Evolutionary conservation across 1,140 invertebrate genomes (phyloP).

Genomic region (Riptortus pedestris): DNA sequence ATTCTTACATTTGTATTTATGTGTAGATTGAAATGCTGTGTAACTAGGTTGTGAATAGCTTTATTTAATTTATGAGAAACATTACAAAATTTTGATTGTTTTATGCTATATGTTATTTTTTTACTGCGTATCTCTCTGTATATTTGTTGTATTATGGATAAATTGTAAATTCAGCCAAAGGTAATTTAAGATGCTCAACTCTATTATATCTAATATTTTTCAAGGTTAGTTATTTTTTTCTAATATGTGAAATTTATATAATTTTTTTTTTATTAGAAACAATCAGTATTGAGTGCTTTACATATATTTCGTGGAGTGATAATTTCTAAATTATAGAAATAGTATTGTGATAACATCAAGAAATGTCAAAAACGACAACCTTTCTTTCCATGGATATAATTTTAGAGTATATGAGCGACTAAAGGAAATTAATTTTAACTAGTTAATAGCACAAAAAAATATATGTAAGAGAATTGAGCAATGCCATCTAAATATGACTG

Average conservation of each 20-base stretch:
- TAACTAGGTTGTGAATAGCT: background rate
- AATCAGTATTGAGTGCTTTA: background rate
- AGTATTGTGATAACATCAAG: background rate
- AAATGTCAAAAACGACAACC: background rate
- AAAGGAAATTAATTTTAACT: background rate
- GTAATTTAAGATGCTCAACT: slow-evolving; percentile 6
- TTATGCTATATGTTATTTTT: background rate
- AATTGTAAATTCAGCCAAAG: slow-evolving; percentile 1
- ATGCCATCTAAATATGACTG: background rate
- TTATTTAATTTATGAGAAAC: background rate
- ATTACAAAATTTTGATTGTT: background rate
- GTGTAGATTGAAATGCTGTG: background rate
- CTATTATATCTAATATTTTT: background rate
- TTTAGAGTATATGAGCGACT: background rate
- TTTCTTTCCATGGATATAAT: background rate
- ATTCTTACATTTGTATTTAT: background rate
- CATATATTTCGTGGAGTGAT: background rate
- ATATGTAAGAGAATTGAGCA: background rate
- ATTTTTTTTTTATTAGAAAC: background rate
- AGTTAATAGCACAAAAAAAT: background rate
- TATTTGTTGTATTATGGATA: background rate
- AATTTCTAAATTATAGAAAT: background rate
- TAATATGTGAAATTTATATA: background rate
- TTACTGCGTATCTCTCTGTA: background rate
- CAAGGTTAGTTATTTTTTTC: background rate